Evolutionary conservation across 2,888 invertebrate genomes (phyloP).

Genomic region (Yponomeuta malinellus): DNA sequence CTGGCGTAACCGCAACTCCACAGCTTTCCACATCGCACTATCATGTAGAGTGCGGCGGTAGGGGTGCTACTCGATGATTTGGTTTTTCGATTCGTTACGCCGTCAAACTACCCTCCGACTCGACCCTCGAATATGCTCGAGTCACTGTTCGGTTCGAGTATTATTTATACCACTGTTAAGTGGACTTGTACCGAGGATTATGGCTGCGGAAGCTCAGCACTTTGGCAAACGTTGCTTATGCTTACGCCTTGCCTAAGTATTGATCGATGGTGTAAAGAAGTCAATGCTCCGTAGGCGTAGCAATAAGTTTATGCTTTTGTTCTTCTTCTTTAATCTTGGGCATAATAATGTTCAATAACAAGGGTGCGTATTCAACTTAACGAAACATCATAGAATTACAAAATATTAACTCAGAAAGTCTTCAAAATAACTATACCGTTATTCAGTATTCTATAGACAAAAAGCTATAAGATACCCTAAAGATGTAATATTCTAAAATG

Average conservation of each 20-base stretch:
- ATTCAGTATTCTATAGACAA: too few species aligned
- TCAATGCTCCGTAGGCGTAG: not conserved
- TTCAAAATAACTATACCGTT: too few species aligned
- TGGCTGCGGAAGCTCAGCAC: slow-evolving; percentile 63
- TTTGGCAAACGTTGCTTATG: slow-evolving; percentile 71
- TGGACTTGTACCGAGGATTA: slow-evolving; percentile 71
- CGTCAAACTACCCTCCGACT: slow-evolving; percentile 72
- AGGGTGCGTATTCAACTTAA: too few species aligned
- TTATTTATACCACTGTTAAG: slow-evolving; percentile 77
- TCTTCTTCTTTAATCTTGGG: too few species aligned
- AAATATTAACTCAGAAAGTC: too few species aligned
- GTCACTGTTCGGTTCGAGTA: slow-evolving; percentile 63
- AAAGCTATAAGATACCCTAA: too few species aligned
- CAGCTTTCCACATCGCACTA: slow-evolving; percentile 49
- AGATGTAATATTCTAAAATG: too few species aligned
- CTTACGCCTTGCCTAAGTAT: slow-evolving; percentile 32
- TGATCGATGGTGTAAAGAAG: not conserved
- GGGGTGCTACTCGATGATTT: slow-evolving; percentile 76
- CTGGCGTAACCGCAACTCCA: slow-evolving; percentile 30
- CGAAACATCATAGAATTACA: too few species aligned
- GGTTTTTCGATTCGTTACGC: slow-evolving; percentile 77
- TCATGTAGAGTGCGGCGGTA: slow-evolving; percentile 68
- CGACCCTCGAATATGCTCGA: slow-evolving; percentile 71
- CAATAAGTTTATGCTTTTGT: not conserved
- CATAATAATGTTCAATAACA: too few species aligned